Evolutionary conservation across 2,888 invertebrate genomes (phyloP).

Genomic region (Dendrolimus pini): DNA sequence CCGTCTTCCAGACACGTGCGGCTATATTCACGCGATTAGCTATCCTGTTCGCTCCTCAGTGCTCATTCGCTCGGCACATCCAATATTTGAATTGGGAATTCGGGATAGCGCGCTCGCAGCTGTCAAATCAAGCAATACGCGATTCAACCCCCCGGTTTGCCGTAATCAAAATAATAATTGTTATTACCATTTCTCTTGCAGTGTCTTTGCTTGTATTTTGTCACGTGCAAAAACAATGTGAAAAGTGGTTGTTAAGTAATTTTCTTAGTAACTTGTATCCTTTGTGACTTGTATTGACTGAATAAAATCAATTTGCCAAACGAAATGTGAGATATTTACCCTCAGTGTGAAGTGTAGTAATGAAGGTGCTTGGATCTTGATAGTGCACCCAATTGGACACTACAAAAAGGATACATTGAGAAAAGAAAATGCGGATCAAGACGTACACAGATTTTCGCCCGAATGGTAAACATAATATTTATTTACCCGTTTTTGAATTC

Average conservation of each 20-base stretch:
- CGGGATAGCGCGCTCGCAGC: constrained; percentile 69
- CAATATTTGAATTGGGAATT: constrained; percentile 68
- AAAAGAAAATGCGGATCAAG: constrained; percentile 76
- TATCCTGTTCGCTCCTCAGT: constrained; percentile 42
- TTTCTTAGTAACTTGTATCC: constrained; percentile 73
- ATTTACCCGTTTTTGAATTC: background rate
- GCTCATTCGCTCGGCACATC: constrained; percentile 60
- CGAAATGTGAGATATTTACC: constrained; percentile 62
- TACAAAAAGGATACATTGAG: constrained; percentile 72
- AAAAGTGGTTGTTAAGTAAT: constrained; percentile 75
- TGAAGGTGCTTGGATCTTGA: constrained; percentile 52
- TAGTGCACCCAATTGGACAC: constrained; percentile 60
- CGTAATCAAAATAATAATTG: constrained; percentile 29
- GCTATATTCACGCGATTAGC: constrained; percentile 46
- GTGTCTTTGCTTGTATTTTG: constrained; percentile 76
- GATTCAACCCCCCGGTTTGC: constrained; percentile 24
- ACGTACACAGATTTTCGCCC: constrained; percentile 65
- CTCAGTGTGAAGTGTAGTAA: constrained; percentile 62
- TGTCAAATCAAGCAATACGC: constrained; percentile 70
- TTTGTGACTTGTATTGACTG: constrained; percentile 51
- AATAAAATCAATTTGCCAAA: constrained; percentile 46
- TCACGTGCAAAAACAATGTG: constrained; percentile 75
- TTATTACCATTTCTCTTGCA: constrained; percentile 45
- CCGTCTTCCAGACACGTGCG: constrained; percentile 49
- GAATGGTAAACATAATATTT: constrained; percentile 54